phyloP scores from a whole-genome alignment of 1,140 invertebrate genomes.

The Drosophila equinoxialis region DNA sequence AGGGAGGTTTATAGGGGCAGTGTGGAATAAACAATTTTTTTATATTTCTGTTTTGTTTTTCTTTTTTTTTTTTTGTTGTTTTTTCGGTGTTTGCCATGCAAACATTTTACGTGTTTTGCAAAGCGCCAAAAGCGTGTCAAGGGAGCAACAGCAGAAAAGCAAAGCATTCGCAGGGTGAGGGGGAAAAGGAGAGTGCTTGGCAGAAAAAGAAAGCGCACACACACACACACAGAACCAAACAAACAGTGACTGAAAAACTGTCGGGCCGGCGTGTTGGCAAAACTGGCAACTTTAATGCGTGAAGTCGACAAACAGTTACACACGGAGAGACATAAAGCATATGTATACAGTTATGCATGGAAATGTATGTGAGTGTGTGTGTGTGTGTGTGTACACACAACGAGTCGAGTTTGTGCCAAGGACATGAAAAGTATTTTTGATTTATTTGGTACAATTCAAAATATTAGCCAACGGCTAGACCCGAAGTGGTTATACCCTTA shows the following conservation, averaged over 20 bases:
- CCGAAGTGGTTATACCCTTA: neutral
- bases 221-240: neutral
- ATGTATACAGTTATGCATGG: slow-evolving; percentile 1
- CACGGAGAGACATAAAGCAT: neutral
- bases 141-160: slow-evolving; percentile 13
- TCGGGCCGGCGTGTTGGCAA: slow-evolving; percentile 1
- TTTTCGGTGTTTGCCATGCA: slow-evolving; percentile 19
- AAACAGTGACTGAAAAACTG: slow-evolving; percentile 20
- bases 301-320: slow-evolving; percentile 15
- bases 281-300: slow-evolving; percentile 22
- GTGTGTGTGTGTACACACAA: slow-evolving; percentile 4
- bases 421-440: slow-evolving; percentile 19
- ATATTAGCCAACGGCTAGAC: neutral
- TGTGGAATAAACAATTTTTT: slow-evolving; percentile 13
- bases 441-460: slow-evolving; percentile 19
- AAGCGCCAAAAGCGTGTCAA: slow-evolving; percentile 24
- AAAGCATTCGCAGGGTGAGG: neutral
- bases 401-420: slow-evolving; percentile 23
- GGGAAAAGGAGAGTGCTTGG: neutral
- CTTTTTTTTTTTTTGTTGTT: slow-evolving; percentile 4
- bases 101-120: slow-evolving; percentile 22
- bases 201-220: neutral
- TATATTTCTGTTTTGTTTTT: neutral
- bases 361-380: neutral
- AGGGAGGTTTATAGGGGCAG: neutral